Percentiles rank a stretch among this genome's conserved stretches.
Conservation (phyloP, 2,797 vertebrate genomes). For the Salmo trutta region DNA sequence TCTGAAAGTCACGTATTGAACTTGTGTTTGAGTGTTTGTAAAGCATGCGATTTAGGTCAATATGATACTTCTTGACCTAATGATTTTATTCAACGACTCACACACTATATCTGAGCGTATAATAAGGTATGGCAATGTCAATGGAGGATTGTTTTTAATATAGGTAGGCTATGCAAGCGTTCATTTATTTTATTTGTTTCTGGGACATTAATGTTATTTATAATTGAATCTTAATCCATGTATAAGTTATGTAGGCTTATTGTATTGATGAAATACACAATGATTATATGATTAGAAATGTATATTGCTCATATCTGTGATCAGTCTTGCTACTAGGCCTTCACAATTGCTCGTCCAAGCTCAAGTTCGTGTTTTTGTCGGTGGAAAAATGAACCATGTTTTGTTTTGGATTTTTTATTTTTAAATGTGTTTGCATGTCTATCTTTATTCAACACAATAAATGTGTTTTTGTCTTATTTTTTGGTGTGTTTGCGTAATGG, state of each 20-base stretch:
- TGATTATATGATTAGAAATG: constrained; percentile 20
- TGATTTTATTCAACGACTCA: background rate
- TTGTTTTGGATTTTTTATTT: background rate
- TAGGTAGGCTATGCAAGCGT: background rate
- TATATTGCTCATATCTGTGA: background rate
- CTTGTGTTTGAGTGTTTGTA: constrained; percentile 3
- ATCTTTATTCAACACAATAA: constrained; percentile 42
- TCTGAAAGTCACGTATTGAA: background rate
- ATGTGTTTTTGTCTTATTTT: constrained; percentile 13
- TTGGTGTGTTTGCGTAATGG: background rate
- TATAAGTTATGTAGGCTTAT: constrained; percentile 29
- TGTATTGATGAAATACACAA: constrained; percentile 15
- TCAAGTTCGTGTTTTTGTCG: constrained; percentile 64
- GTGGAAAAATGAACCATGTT: constrained; percentile 20
- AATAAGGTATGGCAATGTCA: background rate
- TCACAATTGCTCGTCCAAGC: constrained; percentile 34
- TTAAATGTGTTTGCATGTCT: constrained; percentile 49
- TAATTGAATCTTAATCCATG: constrained; percentile 11
- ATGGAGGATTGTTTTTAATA: background rate
- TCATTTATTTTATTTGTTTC: background rate
- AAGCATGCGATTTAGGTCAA: constrained; percentile 20
- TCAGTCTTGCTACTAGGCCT: constrained; percentile 2
- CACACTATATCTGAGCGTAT: background rate
- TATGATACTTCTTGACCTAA: background rate
- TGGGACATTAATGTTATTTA: constrained; percentile 19